Percentiles rank a stretch among this genome's conserved stretches.
Conservation (phyloP, 2,113 vertebrate species). For the Zosterops lateralis region DNA sequence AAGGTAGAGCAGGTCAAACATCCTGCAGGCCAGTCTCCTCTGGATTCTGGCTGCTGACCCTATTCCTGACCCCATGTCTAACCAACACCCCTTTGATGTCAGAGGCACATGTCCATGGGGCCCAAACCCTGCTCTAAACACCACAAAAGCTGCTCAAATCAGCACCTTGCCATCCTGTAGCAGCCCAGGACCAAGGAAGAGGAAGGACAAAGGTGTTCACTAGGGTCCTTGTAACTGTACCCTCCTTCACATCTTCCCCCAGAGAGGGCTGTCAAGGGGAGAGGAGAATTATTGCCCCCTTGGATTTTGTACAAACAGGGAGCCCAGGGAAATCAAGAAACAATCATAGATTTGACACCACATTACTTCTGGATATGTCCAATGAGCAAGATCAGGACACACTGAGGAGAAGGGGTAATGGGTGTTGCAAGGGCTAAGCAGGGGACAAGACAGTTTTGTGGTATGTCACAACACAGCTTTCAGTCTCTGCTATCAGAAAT, state of each 20-base stretch:
- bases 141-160: rapidly evolving
- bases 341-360: neutral
- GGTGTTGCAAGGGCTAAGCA: neutral
- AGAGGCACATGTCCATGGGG: rapidly evolving
- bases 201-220: neutral
- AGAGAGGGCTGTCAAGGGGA: neutral
- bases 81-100: neutral
- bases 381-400: neutral
- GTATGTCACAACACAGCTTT: neutral
- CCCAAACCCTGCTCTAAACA: neutral
- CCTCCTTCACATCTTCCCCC: neutral
- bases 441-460: neutral
- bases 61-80: rapidly evolving
- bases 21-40: neutral
- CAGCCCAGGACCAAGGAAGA: neutral
- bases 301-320: neutral
- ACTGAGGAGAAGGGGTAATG: neutral
- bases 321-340: neutral
- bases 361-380: neutral
- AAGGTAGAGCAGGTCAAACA: neutral
- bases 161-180: neutral
- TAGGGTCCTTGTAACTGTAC: neutral
- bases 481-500: neutral
- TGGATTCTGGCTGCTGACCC: neutral
- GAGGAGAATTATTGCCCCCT: neutral